phyloP scores from a whole-genome alignment of 2,797 vertebrate genomes.

The Halcyon badia region DNA sequence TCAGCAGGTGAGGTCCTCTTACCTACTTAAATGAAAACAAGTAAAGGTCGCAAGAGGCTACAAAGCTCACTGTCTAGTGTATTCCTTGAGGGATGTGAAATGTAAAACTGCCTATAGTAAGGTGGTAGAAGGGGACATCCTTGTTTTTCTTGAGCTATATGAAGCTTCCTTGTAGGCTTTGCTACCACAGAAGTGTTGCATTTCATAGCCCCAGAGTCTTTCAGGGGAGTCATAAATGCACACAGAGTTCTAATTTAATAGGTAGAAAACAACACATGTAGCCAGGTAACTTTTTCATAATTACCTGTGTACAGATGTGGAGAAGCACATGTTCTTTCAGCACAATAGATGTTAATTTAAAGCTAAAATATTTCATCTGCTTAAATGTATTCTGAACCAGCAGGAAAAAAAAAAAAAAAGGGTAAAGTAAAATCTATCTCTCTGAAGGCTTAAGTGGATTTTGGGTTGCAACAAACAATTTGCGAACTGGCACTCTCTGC shows the following conservation, averaged over 20 bases:
- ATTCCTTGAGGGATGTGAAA: background rate
- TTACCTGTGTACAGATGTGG: background rate
- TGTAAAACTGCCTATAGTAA: background rate
- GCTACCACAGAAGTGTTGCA: background rate
- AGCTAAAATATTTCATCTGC: background rate
- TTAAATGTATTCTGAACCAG: background rate
- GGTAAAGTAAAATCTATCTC: background rate
- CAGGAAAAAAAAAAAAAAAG: background rate
- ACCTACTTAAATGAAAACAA: conserved; percentile 74
- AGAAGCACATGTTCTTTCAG: background rate
- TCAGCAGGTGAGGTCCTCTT: conserved; percentile 83
- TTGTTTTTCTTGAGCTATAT: background rate
- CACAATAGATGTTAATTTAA: background rate
- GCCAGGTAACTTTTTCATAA: background rate
- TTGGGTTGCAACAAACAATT: background rate
- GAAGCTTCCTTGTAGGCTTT: background rate
- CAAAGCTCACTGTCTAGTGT: background rate
- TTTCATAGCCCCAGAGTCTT: background rate
- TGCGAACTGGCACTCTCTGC: background rate
- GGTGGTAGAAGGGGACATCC: background rate
- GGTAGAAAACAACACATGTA: background rate
- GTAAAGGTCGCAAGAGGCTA: background rate
- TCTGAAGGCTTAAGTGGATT: background rate
- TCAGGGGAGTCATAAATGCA: background rate
- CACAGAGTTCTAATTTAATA: background rate